Percentiles rank a stretch among this genome's conserved stretches.
These are phyloP conservation scores for Calephelis nemesis DNA, from an alignment of 1,140 invertebrate species.

Conservation along the genomic window DNA sequence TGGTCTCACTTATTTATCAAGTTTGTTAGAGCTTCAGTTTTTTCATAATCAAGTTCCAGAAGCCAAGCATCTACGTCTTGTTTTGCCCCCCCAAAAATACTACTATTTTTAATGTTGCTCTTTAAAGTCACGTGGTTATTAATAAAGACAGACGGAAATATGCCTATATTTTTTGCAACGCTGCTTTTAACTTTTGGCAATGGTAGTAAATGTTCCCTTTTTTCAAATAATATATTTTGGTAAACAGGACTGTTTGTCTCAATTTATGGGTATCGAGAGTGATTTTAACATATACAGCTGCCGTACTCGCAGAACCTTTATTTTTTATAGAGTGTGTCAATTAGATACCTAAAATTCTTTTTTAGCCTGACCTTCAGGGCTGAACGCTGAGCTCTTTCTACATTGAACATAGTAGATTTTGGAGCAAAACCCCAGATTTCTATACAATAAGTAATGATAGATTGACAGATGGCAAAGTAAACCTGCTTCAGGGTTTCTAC, in stretches of 20 bases:
- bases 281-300: background rate
- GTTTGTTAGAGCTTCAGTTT: background rate
- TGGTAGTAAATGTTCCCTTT: background rate
- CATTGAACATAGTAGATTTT: background rate
- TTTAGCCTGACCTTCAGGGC: background rate
- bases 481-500: too few species aligned
- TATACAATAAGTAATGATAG: background rate
- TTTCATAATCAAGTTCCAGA: background rate
- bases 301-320: background rate
- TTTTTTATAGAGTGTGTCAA: background rate
- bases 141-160: background rate
- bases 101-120: background rate
- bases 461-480: background rate
- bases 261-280: background rate
- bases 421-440: background rate
- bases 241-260: too few species aligned
- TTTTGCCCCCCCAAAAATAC: background rate
- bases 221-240: too few species aligned
- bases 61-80: background rate
- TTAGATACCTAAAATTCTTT: background rate
- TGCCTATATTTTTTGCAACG: background rate
- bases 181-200: background rate
- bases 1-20: too few species aligned
- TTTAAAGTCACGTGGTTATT: background rate
- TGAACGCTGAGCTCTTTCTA: background rate